Conservation (phyloP, 2,113 vertebrate species). For the Oncorhynchus kisutch region DNA sequence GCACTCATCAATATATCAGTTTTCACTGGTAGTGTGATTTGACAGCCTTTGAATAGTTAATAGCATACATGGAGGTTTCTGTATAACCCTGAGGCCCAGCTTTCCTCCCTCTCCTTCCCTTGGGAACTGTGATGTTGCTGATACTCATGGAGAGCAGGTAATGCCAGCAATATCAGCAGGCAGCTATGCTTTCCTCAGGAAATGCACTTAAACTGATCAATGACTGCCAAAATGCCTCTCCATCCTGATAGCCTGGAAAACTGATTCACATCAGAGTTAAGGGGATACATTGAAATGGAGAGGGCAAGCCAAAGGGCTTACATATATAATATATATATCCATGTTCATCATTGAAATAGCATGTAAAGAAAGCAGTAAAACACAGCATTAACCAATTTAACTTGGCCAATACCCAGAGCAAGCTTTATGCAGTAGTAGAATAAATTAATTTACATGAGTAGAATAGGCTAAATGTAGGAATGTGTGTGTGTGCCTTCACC, state of each 20-base stretch:
- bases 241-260: constrained; percentile 32
- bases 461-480: too few species aligned
- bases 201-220: constrained; percentile 73
- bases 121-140: constrained; percentile 35
- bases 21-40: constrained; percentile 28
- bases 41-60: constrained; percentile 20
- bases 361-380: too few species aligned
- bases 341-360: too few species aligned
- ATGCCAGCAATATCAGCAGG: constrained; percentile 46
- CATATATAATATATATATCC: too few species aligned
- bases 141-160: constrained; percentile 52
- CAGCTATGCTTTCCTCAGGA: constrained; percentile 57
- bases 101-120: constrained; percentile 18
- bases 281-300: constrained; percentile 16
- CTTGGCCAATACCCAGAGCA: too few species aligned
- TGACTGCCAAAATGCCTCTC: constrained; percentile 51
- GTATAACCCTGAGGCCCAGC: constrained; percentile 14
- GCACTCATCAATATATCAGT: constrained; percentile 19
- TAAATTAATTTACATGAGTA: too few species aligned
- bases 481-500: background rate
- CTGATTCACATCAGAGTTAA: constrained; percentile 40
- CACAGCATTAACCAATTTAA: too few species aligned
- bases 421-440: too few species aligned
- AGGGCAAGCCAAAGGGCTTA: background rate
- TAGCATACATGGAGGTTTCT: constrained; percentile 7